A percentile compares a stretch with the other conserved stretches of the same genome.
Conservation (phyloP, 2,888 invertebrate genomes). For the Poecilobothrus nobilitatus region DNA sequence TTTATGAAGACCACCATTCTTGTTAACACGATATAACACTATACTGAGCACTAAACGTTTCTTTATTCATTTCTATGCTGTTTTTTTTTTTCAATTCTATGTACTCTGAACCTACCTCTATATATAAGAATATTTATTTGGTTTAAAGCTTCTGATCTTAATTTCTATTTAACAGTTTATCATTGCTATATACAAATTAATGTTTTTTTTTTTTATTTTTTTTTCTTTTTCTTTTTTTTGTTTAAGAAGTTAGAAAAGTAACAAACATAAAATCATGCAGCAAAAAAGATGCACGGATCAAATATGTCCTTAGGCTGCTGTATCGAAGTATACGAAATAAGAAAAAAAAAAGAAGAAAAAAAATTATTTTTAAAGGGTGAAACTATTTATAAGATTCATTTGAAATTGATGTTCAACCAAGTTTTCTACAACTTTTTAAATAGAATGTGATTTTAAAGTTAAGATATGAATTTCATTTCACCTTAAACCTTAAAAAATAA, state of each 20-base stretch:
- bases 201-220: no score
- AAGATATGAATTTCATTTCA: neutral
- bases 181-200: no score
- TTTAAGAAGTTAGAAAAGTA: no score
- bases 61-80: neutral
- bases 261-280: no score
- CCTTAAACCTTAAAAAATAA: no score
- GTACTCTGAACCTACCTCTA: no score
- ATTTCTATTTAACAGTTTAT: neutral
- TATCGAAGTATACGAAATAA: no score
- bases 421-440: neutral
- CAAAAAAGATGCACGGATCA: no score
- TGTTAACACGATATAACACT: neutral
- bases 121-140: neutral
- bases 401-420: neutral
- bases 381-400: neutral
- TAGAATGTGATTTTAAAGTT: neutral
- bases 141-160: neutral
- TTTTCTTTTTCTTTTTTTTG: no score
- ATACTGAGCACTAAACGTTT: neutral
- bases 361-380: neutral
- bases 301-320: no score
- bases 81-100: neutral
- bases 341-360: no score
- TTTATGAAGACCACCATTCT: neutral